These are phyloP conservation scores for Papilio aristodemus DNA, from an alignment of 1,140 invertebrate species.

Conservation along the genomic window DNA sequence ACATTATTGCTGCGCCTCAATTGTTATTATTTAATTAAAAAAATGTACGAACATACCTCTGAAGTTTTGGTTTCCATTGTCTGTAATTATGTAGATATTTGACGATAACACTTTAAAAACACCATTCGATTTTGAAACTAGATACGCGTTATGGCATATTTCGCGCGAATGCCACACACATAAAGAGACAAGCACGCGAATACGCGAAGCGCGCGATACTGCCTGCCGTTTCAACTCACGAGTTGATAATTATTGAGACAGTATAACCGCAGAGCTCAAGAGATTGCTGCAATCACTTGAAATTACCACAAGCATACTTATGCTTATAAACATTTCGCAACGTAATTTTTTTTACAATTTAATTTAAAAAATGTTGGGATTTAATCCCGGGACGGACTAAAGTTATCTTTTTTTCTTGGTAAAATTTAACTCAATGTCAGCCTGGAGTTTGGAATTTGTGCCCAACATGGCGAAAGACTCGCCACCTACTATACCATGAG, in stretches of 20 bases:
- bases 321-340: slow-evolving; percentile 4
- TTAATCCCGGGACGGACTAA: too few species aligned
- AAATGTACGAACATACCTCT: not conserved
- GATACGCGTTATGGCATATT: slow-evolving; percentile 17
- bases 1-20: not conserved
- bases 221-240: slow-evolving; percentile 16
- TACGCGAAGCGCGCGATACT: slow-evolving; percentile 51
- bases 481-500: too few species aligned
- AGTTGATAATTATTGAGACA: slow-evolving; percentile 26
- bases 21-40: not conserved
- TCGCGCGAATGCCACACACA: slow-evolving; percentile 39
- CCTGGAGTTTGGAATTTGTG: too few species aligned
- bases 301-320: not conserved
- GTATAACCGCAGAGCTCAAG: slow-evolving; percentile 5
- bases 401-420: too few species aligned
- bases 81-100: not conserved
- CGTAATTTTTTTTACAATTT: slow-evolving; percentile 9
- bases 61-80: slow-evolving; percentile 20
- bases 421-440: too few species aligned
- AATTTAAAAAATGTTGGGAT: not conserved
- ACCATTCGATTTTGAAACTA: not conserved
- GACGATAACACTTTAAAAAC: not conserved
- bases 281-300: slow-evolving; percentile 8
- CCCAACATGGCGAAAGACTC: too few species aligned
- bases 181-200: slow-evolving; percentile 49